Evolutionary conservation across 2,888 invertebrate genomes (phyloP).

Genomic region (Elgonia sp.): DNA sequence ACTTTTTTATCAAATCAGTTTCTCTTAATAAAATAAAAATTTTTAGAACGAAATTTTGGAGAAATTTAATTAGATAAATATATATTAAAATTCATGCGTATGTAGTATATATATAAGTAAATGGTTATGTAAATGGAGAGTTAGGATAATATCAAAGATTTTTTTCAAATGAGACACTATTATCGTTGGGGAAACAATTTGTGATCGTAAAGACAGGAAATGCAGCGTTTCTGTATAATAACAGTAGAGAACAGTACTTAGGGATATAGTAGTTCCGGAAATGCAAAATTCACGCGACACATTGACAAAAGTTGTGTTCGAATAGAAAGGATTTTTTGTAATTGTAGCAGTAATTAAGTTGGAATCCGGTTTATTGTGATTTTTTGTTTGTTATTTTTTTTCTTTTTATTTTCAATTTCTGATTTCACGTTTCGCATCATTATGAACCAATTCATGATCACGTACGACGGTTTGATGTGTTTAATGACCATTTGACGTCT

Average conservation of each 20-base stretch:
- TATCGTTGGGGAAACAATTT: conserved; percentile 11
- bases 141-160: neutral
- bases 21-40: neutral
- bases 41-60: no score
- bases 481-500: conserved; percentile 34
- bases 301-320: neutral
- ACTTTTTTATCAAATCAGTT: no score
- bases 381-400: no score
- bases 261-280: neutral
- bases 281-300: neutral
- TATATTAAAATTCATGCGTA: no score
- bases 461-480: neutral
- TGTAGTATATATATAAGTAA: no score
- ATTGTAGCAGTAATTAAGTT: no score
- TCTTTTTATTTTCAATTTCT: neutral
- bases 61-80: neutral
- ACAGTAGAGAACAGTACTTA: neutral
- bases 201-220: conserved; percentile 2
- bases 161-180: conserved; percentile 1
- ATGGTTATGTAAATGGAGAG: conserved; percentile 16
- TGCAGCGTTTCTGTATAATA: conserved; percentile 1
- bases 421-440: neutral
- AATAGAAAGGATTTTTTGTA: neutral
- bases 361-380: no score
- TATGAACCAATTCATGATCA: conserved; percentile 4